Evolutionary conservation across 2,888 invertebrate species (phyloP).

Genomic region (Corbicula japonica): DNA sequence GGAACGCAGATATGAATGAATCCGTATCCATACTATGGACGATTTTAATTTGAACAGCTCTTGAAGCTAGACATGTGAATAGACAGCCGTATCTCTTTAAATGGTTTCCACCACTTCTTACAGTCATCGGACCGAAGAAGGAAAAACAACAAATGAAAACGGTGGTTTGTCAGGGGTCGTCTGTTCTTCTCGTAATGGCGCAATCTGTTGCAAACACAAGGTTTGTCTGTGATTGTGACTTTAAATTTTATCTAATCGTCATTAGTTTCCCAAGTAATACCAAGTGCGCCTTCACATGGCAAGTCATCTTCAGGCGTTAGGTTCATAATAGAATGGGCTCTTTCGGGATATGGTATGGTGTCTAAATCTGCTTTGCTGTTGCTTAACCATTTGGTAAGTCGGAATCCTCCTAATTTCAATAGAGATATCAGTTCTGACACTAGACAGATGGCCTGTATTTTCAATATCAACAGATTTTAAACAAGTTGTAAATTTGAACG

Average conservation of each 20-base stretch:
- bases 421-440: conserved; percentile 21
- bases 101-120: conserved; percentile 34
- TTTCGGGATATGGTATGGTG: conserved; percentile 48
- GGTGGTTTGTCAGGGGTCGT: conserved; percentile 35
- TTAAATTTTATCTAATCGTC: conserved; percentile 52
- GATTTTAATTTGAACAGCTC: too few relatives aligned
- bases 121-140: conserved; percentile 43
- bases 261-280: conserved; percentile 56
- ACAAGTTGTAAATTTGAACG: too few relatives aligned
- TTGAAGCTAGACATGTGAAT: too few relatives aligned
- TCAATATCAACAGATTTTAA: conserved; percentile 36
- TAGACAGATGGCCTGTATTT: conserved; percentile 30
- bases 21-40: conserved; percentile 36
- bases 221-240: conserved; percentile 42
- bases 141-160: conserved; percentile 34
- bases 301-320: conserved; percentile 7
- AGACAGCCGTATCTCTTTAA: conserved; percentile 33
- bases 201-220: conserved; percentile 27
- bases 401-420: conserved; percentile 49
- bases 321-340: conserved; percentile 31
- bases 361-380: conserved; percentile 55
- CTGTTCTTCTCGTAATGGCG: conserved; percentile 28
- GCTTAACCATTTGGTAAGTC: conserved; percentile 61
- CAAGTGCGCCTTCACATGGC: conserved; percentile 49
- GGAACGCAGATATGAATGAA: conserved; percentile 51